These are phyloP conservation scores for Dascillus cervinus DNA, from an alignment of 2,888 invertebrate species.

Conservation along the genomic window DNA sequence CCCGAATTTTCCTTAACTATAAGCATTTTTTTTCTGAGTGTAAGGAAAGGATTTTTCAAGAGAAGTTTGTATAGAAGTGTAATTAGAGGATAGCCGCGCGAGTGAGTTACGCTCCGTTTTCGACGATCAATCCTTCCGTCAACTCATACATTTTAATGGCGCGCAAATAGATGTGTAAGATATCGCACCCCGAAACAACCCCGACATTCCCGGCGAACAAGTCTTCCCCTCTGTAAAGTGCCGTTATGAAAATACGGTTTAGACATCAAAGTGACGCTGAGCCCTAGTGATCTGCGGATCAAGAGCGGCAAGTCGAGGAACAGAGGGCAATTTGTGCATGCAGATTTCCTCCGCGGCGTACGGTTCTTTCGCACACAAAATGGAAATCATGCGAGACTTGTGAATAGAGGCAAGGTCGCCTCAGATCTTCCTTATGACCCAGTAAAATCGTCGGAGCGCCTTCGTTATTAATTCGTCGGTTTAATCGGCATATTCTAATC, in stretches of 20 bases:
- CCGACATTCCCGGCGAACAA: slow-evolving; percentile 20
- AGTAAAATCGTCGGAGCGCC: slow-evolving; percentile 14
- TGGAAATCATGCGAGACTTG: slow-evolving; percentile 31
- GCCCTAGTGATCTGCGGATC: slow-evolving; percentile 33
- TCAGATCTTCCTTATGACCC: slow-evolving; percentile 2
- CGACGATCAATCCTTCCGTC: slow-evolving; percentile 14
- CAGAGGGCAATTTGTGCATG: slow-evolving; percentile 38
- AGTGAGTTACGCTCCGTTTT: slow-evolving; percentile 2
- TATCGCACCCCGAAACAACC: slow-evolving; percentile 20
- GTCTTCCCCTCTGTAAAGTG: slow-evolving; percentile 13
- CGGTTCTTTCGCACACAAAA: slow-evolving; percentile 27
- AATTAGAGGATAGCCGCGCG: too few species aligned
- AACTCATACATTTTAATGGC: slow-evolving; percentile 24
- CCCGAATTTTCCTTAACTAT: too few species aligned
- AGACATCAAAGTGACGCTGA: slow-evolving; percentile 36
- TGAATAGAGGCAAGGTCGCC: slow-evolving; percentile 14
- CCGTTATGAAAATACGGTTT: slow-evolving; percentile 39
- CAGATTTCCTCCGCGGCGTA: slow-evolving; percentile 31
- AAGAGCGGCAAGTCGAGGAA: slow-evolving; percentile 23
- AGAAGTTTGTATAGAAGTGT: too few species aligned
- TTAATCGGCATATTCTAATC: slow-evolving; percentile 7
- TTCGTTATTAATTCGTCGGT: slow-evolving; percentile 14
- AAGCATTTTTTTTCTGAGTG: too few species aligned
- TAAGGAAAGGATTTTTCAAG: too few species aligned
- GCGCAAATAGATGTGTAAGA: slow-evolving; percentile 23